phyloP scores from a whole-genome alignment of 2,888 invertebrate genomes.

The Tipula lateralis region DNA sequence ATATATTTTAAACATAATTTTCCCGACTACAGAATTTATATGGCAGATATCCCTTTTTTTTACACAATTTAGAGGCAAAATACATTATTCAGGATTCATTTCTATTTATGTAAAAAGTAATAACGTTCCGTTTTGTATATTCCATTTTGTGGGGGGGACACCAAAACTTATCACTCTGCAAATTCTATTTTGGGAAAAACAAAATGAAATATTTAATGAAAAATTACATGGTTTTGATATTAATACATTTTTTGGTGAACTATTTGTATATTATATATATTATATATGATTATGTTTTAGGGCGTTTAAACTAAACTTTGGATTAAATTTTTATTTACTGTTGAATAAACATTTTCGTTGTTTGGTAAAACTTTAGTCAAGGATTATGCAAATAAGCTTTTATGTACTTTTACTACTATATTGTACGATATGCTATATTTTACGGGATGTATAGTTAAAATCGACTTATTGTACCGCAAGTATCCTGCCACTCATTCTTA shows the following conservation, averaged over 20 bases:
- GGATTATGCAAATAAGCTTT: not conserved
- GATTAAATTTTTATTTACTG: not conserved
- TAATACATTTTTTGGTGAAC: not conserved
- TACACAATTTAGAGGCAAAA: not conserved
- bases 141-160: not conserved
- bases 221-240: conserved; percentile 4
- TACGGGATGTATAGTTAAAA: not conserved
- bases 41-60: not conserved
- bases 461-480: not conserved
- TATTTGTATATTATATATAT: not conserved
- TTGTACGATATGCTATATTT: not conserved
- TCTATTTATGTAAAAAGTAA: not conserved
- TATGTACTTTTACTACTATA: not conserved
- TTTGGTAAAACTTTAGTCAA: not conserved
- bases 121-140: not conserved
- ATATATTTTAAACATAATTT: not conserved
- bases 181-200: not conserved
- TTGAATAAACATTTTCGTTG: not conserved
- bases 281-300: not conserved
- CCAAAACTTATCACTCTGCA: not conserved
- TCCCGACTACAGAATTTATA: not conserved
- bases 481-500: not conserved
- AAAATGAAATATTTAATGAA: not conserved
- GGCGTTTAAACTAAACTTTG: not conserved
- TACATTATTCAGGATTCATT: not conserved